Percentiles rank a stretch among this genome's conserved stretches.
These are phyloP conservation scores for Grallaria varia DNA, from an alignment of 2,113 vertebrate genomes.

Conservation along the genomic window DNA sequence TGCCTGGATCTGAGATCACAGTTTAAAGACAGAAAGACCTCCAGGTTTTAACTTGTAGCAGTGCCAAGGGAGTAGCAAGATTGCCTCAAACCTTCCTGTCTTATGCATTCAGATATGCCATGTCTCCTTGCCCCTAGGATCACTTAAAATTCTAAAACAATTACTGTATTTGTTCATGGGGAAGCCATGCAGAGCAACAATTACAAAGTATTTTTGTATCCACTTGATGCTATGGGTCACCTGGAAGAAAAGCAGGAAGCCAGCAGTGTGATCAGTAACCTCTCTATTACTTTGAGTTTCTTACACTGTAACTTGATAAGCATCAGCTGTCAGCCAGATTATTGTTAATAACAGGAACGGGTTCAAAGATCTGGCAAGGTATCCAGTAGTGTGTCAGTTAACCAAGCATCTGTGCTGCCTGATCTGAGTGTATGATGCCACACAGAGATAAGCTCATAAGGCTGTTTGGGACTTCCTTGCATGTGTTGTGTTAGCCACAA, in stretches of 20 bases:
- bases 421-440: neutral
- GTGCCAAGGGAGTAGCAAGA: neutral
- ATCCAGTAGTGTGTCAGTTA: neutral
- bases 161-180: neutral
- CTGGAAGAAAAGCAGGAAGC: neutral
- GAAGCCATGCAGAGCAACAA: neutral
- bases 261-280: neutral
- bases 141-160: neutral
- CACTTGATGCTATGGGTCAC: neutral
- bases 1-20: neutral
- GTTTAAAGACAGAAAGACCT: neutral
- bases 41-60: neutral
- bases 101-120: rapidly evolving
- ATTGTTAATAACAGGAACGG: neutral
- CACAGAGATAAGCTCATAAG: neutral
- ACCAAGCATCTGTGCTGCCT: neutral
- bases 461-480: neutral
- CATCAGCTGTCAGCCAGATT: neutral
- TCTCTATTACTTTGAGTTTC: neutral
- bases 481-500: neutral
- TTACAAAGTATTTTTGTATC: neutral
- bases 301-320: neutral
- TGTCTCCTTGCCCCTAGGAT: neutral
- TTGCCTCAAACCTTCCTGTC: neutral
- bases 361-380: neutral